Percentiles rank a stretch among this genome's conserved stretches.
These are phyloP conservation scores for Parochlus steinenii DNA, from an alignment of 2,888 invertebrate genomes.

Conservation along the genomic window DNA sequence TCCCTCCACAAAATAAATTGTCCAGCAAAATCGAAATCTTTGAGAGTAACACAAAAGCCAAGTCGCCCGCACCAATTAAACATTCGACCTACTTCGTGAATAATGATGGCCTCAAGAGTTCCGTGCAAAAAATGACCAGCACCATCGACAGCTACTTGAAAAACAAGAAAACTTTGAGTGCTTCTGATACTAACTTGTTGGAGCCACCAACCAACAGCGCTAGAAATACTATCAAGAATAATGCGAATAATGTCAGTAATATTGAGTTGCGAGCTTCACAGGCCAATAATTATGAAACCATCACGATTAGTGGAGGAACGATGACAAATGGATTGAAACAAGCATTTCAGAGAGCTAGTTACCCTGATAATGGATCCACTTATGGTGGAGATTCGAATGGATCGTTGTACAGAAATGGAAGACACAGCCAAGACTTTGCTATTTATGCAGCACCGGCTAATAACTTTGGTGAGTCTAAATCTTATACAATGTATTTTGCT, in stretches of 20 bases:
- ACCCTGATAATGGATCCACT: constrained; percentile 6
- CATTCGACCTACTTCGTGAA: constrained; percentile 5
- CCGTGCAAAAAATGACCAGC: constrained; percentile 29
- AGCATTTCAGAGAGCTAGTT: constrained; percentile 6
- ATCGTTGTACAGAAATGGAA: too few relatives aligned
- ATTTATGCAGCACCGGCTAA: constrained; percentile 1
- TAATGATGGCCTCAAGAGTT: constrained; percentile 25
- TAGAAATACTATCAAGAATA: constrained; percentile 3
- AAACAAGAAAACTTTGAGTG: constrained; percentile 25
- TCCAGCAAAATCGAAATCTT: constrained; percentile 26
- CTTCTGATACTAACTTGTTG: constrained; percentile 8
- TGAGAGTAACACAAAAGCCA: constrained; percentile 16
- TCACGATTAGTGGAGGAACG: background rate
- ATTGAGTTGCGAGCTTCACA: constrained; percentile 7
- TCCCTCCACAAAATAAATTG: too few relatives aligned
- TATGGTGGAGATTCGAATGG: too few relatives aligned
- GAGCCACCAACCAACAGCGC: constrained; percentile 9
- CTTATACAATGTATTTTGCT: too few relatives aligned
- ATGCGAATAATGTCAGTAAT: constrained; percentile 2
- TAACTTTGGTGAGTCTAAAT: constrained; percentile 7
- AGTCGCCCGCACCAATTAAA: constrained; percentile 5
- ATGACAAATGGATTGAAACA: too few relatives aligned
- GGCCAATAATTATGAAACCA: constrained; percentile 7
- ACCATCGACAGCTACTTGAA: constrained; percentile 30
- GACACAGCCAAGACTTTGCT: too few relatives aligned